Conservation (phyloP, 1,140 invertebrate genomes). For the Drosophila burlai region DNA sequence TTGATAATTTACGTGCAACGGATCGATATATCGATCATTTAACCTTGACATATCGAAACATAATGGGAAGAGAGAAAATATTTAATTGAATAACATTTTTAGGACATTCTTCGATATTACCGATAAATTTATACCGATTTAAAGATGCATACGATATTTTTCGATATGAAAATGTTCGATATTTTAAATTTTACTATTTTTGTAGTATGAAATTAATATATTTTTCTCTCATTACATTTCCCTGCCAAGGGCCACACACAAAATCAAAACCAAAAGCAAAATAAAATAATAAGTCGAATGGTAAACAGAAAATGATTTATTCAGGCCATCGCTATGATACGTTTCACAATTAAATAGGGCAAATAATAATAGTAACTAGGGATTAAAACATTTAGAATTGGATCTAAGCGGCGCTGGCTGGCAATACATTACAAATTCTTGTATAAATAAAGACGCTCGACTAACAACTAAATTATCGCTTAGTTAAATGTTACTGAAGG, state of each 20-base stretch:
- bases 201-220: no score
- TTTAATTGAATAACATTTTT: no score
- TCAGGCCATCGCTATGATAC: conserved; percentile 63
- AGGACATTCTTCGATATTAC: no score
- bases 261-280: conserved; percentile 39
- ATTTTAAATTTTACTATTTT: no score
- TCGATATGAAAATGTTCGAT: no score
- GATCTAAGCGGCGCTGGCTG: conserved; percentile 54
- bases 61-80: no score
- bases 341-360: conserved; percentile 75
- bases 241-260: neutral
- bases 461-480: conserved; percentile 69
- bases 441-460: conserved; percentile 66
- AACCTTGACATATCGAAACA: no score
- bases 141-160: no score
- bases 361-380: conserved; percentile 66
- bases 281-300: conserved; percentile 29
- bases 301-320: conserved; percentile 77
- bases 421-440: conserved; percentile 73
- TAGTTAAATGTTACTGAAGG: conserved; percentile 71
- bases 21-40: neutral
- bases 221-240: neutral
- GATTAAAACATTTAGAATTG: conserved; percentile 61
- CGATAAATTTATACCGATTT: no score
- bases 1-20: no score